Evolutionary conservation across 1,140 invertebrate species (phyloP), one percentile per base, ranked within the genome.

Genomic region (Tetramorium simillimum): DNA sequence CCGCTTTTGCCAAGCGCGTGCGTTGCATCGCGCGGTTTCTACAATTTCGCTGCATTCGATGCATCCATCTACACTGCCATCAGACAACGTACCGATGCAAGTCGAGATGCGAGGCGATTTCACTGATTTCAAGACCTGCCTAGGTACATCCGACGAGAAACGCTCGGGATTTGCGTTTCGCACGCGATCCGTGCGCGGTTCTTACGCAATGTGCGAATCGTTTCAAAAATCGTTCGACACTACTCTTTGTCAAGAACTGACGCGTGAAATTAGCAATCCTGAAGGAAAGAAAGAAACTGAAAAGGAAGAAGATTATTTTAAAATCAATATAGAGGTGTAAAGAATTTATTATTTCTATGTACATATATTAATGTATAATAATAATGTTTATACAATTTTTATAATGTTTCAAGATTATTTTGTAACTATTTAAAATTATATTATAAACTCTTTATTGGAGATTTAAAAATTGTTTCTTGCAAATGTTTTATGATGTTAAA

Each of bases 1-100:
- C 78, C 51, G 40, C 78, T 82, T 82, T 82, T 72, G 40, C 51
- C 33, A 82, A 69, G 77, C 53, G 63, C 77, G 51, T 72, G 78
- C 49, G 10, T 69, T 81, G 21, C 78, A 3, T 2, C 33, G n/a
- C 24, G 60, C 46, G 60, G 37, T 82, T 82, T 82, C 40, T 82
- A 72, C 40, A 82, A 82, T 82, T 82, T 14, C 65, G 37, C 24
- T 37, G 18, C 33, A 72, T 82, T 82, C 51, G 78, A 82, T 24
- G 78, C 78, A 37, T 72, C 37, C 51, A 51, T 72, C 67, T 46
- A 58, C 21, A 51, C 37, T 40, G 37, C 37, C 33, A 9, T 21
- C 37, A 58, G 24, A 72, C 60, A 49, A 58, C 24, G 18, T 43
- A 65, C 21, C 51, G 37, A 58, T 53, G 63, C 43, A 65, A 37